phyloP scores from a whole-genome alignment of 1,140 invertebrate genomes.

The silkworm (Bombyx mori) region DNA sequence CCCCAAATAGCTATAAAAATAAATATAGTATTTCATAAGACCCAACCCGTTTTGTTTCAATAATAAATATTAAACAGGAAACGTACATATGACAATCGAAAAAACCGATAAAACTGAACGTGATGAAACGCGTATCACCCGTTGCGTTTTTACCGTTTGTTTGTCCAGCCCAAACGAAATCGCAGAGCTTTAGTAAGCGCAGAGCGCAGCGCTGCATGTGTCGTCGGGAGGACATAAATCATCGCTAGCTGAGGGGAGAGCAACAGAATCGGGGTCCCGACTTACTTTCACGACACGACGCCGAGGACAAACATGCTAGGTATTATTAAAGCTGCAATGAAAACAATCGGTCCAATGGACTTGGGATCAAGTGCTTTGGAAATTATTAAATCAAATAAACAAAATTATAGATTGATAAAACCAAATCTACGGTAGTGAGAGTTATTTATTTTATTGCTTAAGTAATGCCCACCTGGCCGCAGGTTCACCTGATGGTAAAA shows the following conservation, averaged over 20 bases:
- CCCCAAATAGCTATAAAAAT: too few relatives aligned
- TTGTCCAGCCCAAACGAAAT: slow-evolving; percentile 23
- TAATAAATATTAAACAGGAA: too few relatives aligned
- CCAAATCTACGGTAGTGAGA: too few relatives aligned
- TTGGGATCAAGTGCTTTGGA: slow-evolving; percentile 8
- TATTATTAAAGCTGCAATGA: slow-evolving; percentile 8
- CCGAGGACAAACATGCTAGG: slow-evolving; percentile 21
- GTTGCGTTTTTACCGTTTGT: slow-evolving; percentile 21
- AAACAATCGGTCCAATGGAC: slow-evolving; percentile 12
- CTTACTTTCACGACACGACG: slow-evolving; percentile 45
- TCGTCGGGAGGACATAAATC: slow-evolving; percentile 55
- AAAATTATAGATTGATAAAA: too few relatives aligned
- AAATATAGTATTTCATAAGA: too few relatives aligned
- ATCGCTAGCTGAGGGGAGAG: slow-evolving; percentile 35
- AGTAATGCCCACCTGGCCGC: too few relatives aligned
- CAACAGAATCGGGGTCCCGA: slow-evolving; percentile 37
- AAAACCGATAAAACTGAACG: too few relatives aligned
- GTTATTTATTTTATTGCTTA: too few relatives aligned
- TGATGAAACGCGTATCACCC: neutral
- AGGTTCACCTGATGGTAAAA: too few relatives aligned
- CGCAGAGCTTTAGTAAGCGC: slow-evolving; percentile 41
- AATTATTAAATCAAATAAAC: too few relatives aligned
- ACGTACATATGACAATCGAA: too few relatives aligned
- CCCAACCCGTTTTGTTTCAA: too few relatives aligned
- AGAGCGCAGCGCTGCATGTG: slow-evolving; percentile 60